A percentile compares a stretch with the other conserved stretches of the same genome.
phyloP scores from a whole-genome alignment of 2,888 invertebrate genomes.

The Crepidodera aurea region DNA sequence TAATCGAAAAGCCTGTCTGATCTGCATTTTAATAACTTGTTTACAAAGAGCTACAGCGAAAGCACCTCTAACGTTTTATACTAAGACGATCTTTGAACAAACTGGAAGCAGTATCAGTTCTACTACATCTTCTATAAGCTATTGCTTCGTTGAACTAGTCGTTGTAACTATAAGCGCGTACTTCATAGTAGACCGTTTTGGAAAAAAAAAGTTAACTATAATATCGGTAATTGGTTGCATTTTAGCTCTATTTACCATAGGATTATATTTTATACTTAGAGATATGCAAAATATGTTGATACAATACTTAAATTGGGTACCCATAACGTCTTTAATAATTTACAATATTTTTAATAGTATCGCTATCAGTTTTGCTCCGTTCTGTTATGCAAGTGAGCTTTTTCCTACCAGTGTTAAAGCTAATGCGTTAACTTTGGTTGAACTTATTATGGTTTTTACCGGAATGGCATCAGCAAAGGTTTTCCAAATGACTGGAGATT shows the following conservation, averaged over 20 bases:
- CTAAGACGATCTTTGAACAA: conserved; percentile 63
- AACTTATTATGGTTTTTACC: conserved; percentile 63
- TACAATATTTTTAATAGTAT: conserved; percentile 64
- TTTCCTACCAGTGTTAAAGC: conserved; percentile 67
- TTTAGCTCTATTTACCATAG: conserved; percentile 59
- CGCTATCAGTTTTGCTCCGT: conserved; percentile 50
- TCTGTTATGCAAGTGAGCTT: conserved; percentile 60
- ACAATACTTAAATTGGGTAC: conserved; percentile 49
- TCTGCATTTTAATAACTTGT: conserved; percentile 19
- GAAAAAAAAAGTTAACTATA: conserved; percentile 65
- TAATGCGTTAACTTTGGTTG: conserved; percentile 65
- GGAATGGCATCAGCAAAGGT: conserved; percentile 63
- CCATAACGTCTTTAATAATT: conserved; percentile 61
- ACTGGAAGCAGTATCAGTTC: conserved; percentile 60
- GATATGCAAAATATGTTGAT: conserved; percentile 44
- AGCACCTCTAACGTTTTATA: conserved; percentile 63
- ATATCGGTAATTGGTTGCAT: conserved; percentile 63
- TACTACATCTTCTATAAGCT: conserved; percentile 52
- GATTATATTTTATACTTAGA: conserved; percentile 62
- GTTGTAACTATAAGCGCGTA: conserved; percentile 66
- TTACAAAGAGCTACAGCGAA: conserved; percentile 12
- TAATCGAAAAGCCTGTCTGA: conserved; percentile 47
- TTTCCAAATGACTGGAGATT: conserved; percentile 64
- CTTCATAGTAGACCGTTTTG: conserved; percentile 65
- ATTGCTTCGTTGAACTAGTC: conserved; percentile 65